Conservation (phyloP, 1,140 invertebrate species). For the Pogonognathellus flavescens region DNA sequence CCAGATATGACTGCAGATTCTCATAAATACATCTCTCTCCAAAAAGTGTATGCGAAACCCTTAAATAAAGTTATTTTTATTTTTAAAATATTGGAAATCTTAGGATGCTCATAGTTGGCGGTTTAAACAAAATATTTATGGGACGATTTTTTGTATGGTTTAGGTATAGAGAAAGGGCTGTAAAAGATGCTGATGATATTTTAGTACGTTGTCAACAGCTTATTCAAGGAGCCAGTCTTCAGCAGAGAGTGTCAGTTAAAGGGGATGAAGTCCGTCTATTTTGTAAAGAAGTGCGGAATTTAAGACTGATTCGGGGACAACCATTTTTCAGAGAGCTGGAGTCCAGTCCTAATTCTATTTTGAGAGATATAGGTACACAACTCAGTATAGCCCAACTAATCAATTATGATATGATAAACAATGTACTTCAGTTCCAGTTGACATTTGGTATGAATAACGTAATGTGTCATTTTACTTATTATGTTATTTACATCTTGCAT, state of each 20-base stretch:
- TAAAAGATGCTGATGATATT: slow-evolving; percentile 84
- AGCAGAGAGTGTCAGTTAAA: slow-evolving; percentile 80
- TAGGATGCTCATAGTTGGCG: no score
- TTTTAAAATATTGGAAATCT: no score
- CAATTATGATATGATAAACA: not conserved
- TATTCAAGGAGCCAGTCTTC: slow-evolving; percentile 80
- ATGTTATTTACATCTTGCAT: no score
- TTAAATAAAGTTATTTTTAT: no score
- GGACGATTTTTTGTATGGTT: slow-evolving; percentile 61
- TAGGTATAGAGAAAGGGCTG: slow-evolving; percentile 86
- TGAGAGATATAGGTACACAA: slow-evolving; percentile 74
- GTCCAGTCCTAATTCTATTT: slow-evolving; percentile 72
- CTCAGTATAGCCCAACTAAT: not conserved
- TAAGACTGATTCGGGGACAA: slow-evolving; percentile 84
- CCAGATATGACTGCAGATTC: slow-evolving; percentile 99
- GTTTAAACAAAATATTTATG: no score
- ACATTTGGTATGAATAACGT: not conserved
- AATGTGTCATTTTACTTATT: no score
- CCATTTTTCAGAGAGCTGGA: slow-evolving; percentile 85
- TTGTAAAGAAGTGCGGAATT: slow-evolving; percentile 86
- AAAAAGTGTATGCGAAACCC: slow-evolving; percentile 79
- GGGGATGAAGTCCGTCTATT: slow-evolving; percentile 86
- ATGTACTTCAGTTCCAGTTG: not conserved
- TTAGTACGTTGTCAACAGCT: slow-evolving; percentile 85
- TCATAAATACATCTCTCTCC: slow-evolving; percentile 89